Percentiles rank a stretch among this genome's conserved stretches.
These are phyloP conservation scores for Coregonus ussuriensis DNA, from an alignment of 2,797 vertebrate species.

Conservation along the genomic window DNA sequence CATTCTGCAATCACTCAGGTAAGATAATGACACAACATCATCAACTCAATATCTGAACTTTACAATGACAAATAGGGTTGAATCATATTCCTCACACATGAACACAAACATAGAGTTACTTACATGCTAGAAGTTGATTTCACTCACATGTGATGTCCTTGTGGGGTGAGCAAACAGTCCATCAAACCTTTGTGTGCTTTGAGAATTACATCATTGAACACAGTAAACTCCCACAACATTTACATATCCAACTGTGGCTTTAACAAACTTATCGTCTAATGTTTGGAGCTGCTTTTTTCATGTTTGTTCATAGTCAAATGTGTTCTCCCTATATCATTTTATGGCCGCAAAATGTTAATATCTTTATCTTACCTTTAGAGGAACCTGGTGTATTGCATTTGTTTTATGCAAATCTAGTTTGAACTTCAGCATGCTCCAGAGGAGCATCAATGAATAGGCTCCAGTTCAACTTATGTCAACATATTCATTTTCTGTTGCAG, in stretches of 20 bases:
- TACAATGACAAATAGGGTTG: not conserved
- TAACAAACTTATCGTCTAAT: not conserved
- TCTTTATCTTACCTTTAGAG: no score
- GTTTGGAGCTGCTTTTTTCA: not conserved
- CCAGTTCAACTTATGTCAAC: not conserved
- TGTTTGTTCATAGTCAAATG: not conserved
- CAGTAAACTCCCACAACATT: not conserved
- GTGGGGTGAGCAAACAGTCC: not conserved
- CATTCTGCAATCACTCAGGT: not conserved
- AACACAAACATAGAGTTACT: not conserved
- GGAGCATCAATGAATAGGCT: not conserved
- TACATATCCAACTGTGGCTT: not conserved
- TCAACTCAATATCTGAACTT: slow-evolving; percentile 6
- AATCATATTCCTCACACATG: not conserved
- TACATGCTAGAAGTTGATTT: not conserved
- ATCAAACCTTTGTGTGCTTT: not conserved
- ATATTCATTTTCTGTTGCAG: not conserved
- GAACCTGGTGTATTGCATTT: not conserved
- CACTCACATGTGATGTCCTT: not conserved
- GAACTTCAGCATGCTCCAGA: not conserved
- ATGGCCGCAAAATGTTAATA: not conserved
- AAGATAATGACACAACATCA: not conserved
- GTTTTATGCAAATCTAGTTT: not conserved
- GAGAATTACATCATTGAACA: not conserved
- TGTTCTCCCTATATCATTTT: not conserved